Conservation (phyloP, 1,140 invertebrate genomes). For the Laupala kohalensis region DNA sequence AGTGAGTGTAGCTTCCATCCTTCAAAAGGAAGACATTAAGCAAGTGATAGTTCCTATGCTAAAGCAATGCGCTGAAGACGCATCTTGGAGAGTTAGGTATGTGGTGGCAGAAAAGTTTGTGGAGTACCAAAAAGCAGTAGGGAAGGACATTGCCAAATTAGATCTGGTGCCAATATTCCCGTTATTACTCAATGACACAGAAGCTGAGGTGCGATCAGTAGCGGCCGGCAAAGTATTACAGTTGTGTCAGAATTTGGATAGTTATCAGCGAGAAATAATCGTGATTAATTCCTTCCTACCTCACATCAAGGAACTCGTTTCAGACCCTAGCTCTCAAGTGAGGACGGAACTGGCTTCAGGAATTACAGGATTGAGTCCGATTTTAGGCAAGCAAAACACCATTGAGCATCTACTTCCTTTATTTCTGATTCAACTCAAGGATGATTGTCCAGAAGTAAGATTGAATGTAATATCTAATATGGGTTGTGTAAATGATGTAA, state of each 20-base stretch:
- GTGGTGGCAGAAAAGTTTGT: slow-evolving; percentile 97
- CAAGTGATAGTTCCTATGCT: slow-evolving; percentile 93
- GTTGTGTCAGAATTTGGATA: background rate
- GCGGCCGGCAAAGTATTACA: background rate
- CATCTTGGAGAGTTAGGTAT: slow-evolving; percentile 91
- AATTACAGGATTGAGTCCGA: slow-evolving; percentile 59
- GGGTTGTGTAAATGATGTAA: slow-evolving; percentile 54
- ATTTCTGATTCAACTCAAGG: slow-evolving; percentile 53
- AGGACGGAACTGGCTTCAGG: slow-evolving; percentile 59
- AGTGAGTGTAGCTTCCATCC: slow-evolving; percentile 80
- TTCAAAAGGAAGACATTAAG: slow-evolving; percentile 75
- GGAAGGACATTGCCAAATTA: background rate
- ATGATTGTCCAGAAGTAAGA: slow-evolving; percentile 58
- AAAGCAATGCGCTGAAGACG: slow-evolving; percentile 79
- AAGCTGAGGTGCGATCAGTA: background rate
- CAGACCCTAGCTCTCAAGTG: slow-evolving; percentile 51
- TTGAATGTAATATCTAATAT: slow-evolving; percentile 61
- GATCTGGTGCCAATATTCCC: background rate
- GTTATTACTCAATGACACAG: background rate
- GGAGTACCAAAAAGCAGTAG: slow-evolving; percentile 28
- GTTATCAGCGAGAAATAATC: background rate
- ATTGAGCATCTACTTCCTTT: slow-evolving; percentile 57
- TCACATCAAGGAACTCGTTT: slow-evolving; percentile 53
- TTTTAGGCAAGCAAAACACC: slow-evolving; percentile 56
- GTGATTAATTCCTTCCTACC: slow-evolving; percentile 48